A percentile compares a stretch with the other conserved stretches of the same genome.
Evolutionary conservation across 2,888 invertebrate genomes (phyloP).

Genomic region (Dyspetes luteomarginatus): DNA sequence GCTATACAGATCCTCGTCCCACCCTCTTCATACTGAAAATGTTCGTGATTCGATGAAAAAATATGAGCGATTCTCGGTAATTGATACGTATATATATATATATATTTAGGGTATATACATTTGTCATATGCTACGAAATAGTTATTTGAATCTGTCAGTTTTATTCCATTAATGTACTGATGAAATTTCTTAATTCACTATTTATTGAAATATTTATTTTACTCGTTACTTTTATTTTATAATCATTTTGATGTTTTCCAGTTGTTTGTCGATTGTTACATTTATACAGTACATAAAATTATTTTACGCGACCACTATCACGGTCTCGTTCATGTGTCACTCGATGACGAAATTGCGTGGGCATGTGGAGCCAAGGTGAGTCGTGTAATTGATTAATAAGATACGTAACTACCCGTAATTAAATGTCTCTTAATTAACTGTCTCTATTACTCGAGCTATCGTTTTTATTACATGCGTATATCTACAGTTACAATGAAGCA

Average conservation of each 20-base stretch:
- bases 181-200: no score
- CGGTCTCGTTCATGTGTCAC: background rate
- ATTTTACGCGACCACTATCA: background rate
- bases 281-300: background rate
- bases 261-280: background rate
- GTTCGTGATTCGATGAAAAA: background rate
- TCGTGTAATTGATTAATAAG: constrained; percentile 15
- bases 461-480: background rate
- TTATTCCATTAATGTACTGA: no score
- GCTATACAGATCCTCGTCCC: constrained; percentile 19
- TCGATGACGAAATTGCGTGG: background rate
- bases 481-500: background rate
- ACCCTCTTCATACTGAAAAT: background rate
- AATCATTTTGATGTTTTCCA: background rate
- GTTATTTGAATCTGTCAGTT: no score
- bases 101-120: background rate
- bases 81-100: background rate
- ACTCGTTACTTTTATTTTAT: no score
- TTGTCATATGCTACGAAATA: background rate
- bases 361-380: background rate
- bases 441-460: constrained; percentile 14
- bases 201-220: no score
- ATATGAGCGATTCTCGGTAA: background rate
- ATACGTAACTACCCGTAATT: constrained; percentile 2
- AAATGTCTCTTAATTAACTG: constrained; percentile 8